These are phyloP conservation scores for Leucoraja erinaceus DNA, from an alignment of 2,113 vertebrate species.

Conservation along the genomic window DNA sequence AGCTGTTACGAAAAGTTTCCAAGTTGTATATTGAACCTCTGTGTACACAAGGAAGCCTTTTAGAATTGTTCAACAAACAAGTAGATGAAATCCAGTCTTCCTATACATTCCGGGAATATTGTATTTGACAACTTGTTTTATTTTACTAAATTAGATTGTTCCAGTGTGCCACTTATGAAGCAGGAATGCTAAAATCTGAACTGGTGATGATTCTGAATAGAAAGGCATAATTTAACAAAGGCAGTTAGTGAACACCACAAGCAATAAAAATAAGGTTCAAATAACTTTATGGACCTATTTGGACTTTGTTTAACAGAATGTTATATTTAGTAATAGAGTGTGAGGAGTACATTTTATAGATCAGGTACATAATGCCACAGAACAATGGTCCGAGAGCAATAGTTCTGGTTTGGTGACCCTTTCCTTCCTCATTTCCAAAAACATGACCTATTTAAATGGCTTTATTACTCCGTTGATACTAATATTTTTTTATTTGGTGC, in stretches of 20 bases:
- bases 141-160: conserved; percentile 10
- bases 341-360: not conserved
- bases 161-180: not conserved
- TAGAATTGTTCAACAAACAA: conserved; percentile 16
- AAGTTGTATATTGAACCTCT: conserved; percentile 4
- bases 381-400: not conserved
- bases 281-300: not conserved
- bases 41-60: conserved; percentile 20
- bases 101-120: not conserved
- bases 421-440: not conserved
- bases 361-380: not conserved
- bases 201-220: not conserved
- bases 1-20: conserved; percentile 18
- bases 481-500: not conserved
- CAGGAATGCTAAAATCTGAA: not conserved
- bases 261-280: conserved; percentile 1
- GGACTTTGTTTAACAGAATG: not conserved
- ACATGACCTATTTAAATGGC: not conserved
- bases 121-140: not conserved
- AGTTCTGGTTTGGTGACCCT: not conserved
- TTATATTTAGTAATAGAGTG: not conserved
- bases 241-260: not conserved
- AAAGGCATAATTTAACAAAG: not conserved
- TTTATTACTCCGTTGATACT: not conserved
- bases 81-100: not conserved